phyloP scores from a whole-genome alignment of 2,888 invertebrate species.

The Xanthorhoe designata region DNA sequence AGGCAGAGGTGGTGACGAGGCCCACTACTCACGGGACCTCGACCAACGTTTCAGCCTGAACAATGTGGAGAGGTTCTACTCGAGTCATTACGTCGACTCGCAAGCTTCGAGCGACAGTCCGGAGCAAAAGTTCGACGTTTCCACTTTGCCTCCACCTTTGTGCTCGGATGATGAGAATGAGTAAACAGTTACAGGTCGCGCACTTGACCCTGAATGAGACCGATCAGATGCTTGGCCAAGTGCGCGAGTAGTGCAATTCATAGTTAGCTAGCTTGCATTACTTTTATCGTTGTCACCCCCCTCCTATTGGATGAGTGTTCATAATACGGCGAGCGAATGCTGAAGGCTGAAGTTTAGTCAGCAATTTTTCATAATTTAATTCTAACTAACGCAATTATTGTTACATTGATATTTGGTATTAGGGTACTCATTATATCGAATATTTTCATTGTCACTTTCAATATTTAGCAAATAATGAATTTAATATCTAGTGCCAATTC shows the following conservation, averaged over 20 bases:
- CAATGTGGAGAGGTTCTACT: constrained; percentile 80
- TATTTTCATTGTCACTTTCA: constrained; percentile 71
- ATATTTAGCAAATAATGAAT: constrained; percentile 70
- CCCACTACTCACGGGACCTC: constrained; percentile 71
- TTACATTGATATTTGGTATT: constrained; percentile 65
- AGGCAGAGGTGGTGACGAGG: constrained; percentile 55
- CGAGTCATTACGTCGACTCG: constrained; percentile 84
- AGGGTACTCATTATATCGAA: constrained; percentile 71
- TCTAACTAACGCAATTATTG: constrained; percentile 72
- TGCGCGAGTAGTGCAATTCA: constrained; percentile 28
- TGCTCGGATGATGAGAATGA: constrained; percentile 91
- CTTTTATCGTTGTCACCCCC: constrained; percentile 56
- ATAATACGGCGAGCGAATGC: constrained; percentile 56
- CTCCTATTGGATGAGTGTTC: constrained; percentile 57
- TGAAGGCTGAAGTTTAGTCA: constrained; percentile 51
- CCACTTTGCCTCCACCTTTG: constrained; percentile 91
- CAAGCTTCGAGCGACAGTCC: constrained; percentile 88
- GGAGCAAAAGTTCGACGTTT: constrained; percentile 91
- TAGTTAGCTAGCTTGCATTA: constrained; percentile 50
- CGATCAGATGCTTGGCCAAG: constrained; percentile 9
- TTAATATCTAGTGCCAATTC: constrained; percentile 73
- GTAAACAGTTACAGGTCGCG: constrained; percentile 49
- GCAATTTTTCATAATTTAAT: constrained; percentile 64
- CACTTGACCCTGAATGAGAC: constrained; percentile 24
- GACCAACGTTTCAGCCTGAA: constrained; percentile 81